Base-by-base conservation (phyloP, 1,140 invertebrate species). In the Anastrepha obliqua region DNA sequence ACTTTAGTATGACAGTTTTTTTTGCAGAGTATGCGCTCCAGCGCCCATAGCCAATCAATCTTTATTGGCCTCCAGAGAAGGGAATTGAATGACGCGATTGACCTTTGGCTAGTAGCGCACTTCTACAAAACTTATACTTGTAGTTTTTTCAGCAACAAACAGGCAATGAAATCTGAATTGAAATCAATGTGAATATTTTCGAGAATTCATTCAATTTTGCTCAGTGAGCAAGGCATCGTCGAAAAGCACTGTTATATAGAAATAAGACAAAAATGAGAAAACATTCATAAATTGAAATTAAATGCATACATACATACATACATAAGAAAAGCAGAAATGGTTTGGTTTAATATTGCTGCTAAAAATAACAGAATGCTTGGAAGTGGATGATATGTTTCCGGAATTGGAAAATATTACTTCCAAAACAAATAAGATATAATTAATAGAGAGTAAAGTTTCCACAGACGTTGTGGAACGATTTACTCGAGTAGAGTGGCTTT, bases 31-130 rank as follows among this genome's bases (percentile, higher is more conserved):
- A 81, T 20, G n/a, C 47, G 74, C 74, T 81, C 9, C 44, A 81
- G 51, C 51, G 90, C 90, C 90, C 91, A 91, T 85, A 92, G 91
- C 90, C 91, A 91, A 91, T 91, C 91, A 91, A 91, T 91, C 90
- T 91, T 91, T 91, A 91, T 91, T 90, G 91, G 90, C 90, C 91
- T 90, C 91, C 78, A 89, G 91, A 87, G 89, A 89, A 81, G 74
- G 74, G 74, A 81, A 81, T 81, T 55, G 74, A 58, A 81, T 55
- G 17, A 7, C n/a, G n/a, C 51, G 74, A 81, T 81, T 81, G 74
- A 81, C 74, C 74, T 4, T 81, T 58, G 74, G 15, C 17, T 78
- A 47, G 4, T 11, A 55, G 74, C 39, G n/a, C 74, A 20, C 47
- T 29, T 13, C 8, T 78, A 20, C 20, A 13, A 20, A 78, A n/a